Conservation (phyloP, 2,113 vertebrate species). For the Andinoacara biseriatus region DNA sequence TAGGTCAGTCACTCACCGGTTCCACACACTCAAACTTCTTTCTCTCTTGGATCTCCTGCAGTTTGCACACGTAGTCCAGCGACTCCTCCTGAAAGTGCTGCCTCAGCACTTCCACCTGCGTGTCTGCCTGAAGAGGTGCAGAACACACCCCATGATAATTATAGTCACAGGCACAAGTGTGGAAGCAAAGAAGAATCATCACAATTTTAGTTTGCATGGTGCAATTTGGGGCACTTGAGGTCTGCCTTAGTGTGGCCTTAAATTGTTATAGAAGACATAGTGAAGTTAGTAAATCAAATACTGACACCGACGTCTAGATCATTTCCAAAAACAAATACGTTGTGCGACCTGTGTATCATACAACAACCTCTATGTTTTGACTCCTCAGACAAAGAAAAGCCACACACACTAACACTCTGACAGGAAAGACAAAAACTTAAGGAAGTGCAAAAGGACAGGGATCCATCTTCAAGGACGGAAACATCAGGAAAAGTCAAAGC, state of each 20-base stretch:
- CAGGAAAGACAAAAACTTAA: neutral
- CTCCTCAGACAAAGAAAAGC: neutral
- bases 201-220: neutral
- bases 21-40: conserved; percentile 99
- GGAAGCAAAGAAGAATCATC: conserved; percentile 12
- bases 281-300: neutral
- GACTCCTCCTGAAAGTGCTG: conserved; percentile 95
- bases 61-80: conserved; percentile 93
- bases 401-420: neutral
- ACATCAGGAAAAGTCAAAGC: neutral
- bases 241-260: conserved; percentile 1
- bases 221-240: conserved; percentile 2
- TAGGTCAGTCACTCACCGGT: conserved; percentile 85
- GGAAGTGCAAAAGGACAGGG: neutral
- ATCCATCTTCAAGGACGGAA: neutral
- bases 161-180: conserved; percentile 12
- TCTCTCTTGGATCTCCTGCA: conserved; percentile 97
- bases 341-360: neutral
- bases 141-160: conserved; percentile 45
- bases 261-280: neutral
- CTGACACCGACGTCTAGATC: neutral
- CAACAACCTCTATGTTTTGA: neutral
- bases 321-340: neutral
- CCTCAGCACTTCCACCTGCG: conserved; percentile 89
- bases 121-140: conserved; percentile 85